These are phyloP conservation scores for Drosophila austrosaltans DNA, from an alignment of 2,888 invertebrate genomes.

Conservation along the genomic window DNA sequence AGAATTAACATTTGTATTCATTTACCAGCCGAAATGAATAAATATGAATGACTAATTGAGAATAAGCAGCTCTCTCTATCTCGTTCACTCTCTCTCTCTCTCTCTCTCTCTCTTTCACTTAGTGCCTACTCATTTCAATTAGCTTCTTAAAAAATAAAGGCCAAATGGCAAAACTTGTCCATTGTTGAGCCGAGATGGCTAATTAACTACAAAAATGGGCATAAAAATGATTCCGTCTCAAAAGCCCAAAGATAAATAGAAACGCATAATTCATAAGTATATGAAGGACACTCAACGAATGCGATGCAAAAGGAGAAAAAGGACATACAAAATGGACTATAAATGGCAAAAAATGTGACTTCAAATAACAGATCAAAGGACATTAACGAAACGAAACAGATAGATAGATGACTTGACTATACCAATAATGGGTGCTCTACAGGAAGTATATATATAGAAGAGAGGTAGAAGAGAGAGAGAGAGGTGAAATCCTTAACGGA, in stretches of 20 bases:
- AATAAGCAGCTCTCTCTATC: neutral
- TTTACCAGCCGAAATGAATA: neutral
- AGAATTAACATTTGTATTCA: neutral
- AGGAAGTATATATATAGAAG: too few species aligned
- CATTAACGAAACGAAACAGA: too few species aligned
- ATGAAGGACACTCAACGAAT: neutral
- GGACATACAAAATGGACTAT: neutral
- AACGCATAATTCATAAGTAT: constrained; percentile 26
- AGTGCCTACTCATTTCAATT: constrained; percentile 12
- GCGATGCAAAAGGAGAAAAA: constrained; percentile 2
- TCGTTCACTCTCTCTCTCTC: too few species aligned
- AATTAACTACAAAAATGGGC: constrained; percentile 48
- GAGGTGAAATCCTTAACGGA: too few species aligned
- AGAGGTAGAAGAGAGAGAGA: too few species aligned
- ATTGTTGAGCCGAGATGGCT: constrained; percentile 19
- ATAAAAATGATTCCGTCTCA: constrained; percentile 40
- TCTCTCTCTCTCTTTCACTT: too few species aligned
- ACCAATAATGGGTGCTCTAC: too few species aligned
- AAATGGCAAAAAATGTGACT: neutral
- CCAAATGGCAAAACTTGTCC: neutral
- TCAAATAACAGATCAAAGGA: too few species aligned
- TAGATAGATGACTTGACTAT: too few species aligned
- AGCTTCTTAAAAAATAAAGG: constrained; percentile 5
- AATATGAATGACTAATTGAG: constrained; percentile 4
- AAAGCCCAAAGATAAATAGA: constrained; percentile 32